These are phyloP conservation scores for Drosophila borborema DNA, from an alignment of 2,888 invertebrate species.

Conservation along the genomic window DNA sequence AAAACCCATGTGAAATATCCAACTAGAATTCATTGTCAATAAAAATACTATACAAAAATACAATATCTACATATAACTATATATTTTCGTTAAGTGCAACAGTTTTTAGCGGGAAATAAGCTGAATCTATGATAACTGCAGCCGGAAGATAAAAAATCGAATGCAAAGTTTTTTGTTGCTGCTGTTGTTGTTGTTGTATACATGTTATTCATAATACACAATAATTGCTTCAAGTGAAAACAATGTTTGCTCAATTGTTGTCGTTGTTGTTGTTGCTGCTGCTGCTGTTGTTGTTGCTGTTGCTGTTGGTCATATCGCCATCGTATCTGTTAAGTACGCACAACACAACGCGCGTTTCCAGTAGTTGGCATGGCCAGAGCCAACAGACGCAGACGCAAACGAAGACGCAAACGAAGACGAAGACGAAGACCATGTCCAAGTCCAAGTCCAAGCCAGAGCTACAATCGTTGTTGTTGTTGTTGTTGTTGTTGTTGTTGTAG, in stretches of 20 bases:
- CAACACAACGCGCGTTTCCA: constrained; percentile 54
- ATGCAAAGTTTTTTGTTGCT: constrained; percentile 16
- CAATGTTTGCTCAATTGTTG: constrained; percentile 62
- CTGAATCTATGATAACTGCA: constrained; percentile 34
- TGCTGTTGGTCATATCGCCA: constrained; percentile 47
- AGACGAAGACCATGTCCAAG: constrained; percentile 35
- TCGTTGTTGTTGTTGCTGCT: constrained; percentile 22
- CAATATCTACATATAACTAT: background rate
- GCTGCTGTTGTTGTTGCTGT: constrained; percentile 19
- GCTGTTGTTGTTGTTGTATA: background rate
- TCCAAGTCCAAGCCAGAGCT: constrained; percentile 42
- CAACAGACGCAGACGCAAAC: background rate
- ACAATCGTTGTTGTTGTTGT: constrained; percentile 11
- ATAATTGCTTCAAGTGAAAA: constrained; percentile 81
- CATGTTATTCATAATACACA: constrained; percentile 51
- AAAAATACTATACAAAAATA: background rate
- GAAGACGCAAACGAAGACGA: background rate
- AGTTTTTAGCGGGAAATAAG: constrained; percentile 34
- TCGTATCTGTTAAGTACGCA: constrained; percentile 64
- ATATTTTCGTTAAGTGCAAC: constrained; percentile 1
- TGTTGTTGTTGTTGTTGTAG: constrained; percentile 10
- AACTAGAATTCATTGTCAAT: background rate
- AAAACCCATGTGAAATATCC: background rate
- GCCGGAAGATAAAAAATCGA: constrained; percentile 30
- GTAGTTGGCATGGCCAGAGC: constrained; percentile 39